Conservation (phyloP, 1,140 invertebrate genomes). For the Drosophila kanapiae region DNA sequence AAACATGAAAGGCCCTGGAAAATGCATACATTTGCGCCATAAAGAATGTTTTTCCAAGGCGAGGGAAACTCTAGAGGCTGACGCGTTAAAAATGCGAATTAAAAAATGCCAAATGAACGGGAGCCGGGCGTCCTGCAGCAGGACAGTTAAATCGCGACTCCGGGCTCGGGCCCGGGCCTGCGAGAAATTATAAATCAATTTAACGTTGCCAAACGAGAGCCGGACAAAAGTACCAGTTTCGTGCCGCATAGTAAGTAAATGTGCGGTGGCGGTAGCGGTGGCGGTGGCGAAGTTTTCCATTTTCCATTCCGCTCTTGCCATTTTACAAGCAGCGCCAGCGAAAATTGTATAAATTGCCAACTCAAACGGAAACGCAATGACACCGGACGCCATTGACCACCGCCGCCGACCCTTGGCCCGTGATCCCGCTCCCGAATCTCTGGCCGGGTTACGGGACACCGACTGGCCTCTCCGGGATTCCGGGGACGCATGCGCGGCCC, state of each 20-base stretch:
- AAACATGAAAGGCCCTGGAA: constrained; percentile 31
- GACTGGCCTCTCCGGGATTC: constrained; percentile 9
- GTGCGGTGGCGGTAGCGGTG: constrained; percentile 51
- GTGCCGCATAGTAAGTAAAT: constrained; percentile 68
- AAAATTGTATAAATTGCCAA: constrained; percentile 82
- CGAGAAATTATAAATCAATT: constrained; percentile 82
- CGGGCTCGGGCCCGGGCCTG: constrained; percentile 31
- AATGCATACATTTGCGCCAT: constrained; percentile 39
- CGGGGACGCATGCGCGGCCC: constrained; percentile 66
- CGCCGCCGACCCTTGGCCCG: constrained; percentile 31
- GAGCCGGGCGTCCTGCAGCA: constrained; percentile 50
- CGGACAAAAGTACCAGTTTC: constrained; percentile 55
- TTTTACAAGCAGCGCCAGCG: constrained; percentile 60
- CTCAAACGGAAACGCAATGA: constrained; percentile 80
- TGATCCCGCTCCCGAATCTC: constrained; percentile 23
- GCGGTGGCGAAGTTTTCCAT: constrained; percentile 48
- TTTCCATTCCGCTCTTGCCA: constrained; percentile 38
- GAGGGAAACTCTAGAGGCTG: constrained; percentile 2
- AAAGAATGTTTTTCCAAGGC: constrained; percentile 40
- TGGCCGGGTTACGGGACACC: constrained; percentile 11
- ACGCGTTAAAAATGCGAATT: constrained; percentile 49
- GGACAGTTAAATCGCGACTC: constrained; percentile 68
- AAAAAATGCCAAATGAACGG: constrained; percentile 60
- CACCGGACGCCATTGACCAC: constrained; percentile 78
- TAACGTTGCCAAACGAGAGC: constrained; percentile 61